Conservation (phyloP, 2,888 invertebrate genomes). For the Belgica antarctica region DNA sequence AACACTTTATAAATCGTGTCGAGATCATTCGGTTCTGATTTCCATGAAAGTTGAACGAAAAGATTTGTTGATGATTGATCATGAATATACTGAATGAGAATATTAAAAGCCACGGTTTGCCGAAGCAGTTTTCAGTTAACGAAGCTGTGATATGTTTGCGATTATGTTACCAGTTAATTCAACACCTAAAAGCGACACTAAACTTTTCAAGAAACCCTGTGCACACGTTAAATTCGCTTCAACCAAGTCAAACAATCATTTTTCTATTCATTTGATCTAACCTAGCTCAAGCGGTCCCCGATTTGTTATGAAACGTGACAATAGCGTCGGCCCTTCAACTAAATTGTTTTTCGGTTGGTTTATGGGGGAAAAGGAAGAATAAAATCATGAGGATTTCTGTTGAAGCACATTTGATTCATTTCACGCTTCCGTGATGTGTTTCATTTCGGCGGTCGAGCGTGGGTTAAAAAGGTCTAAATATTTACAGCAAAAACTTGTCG, state of each 20-base stretch:
- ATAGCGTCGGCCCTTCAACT: conserved; percentile 45
- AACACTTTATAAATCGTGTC: conserved; percentile 93
- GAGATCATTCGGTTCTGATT: conserved; percentile 59
- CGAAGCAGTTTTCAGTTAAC: background rate
- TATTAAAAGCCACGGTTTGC: background rate
- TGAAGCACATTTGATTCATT: conserved; percentile 5
- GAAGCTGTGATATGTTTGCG: background rate
- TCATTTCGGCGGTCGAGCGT: background rate
- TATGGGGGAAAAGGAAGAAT: conserved; percentile 1
- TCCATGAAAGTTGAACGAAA: conserved; percentile 10
- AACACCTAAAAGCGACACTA: conserved; percentile 4
- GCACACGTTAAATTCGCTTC: background rate
- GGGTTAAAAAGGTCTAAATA: conserved; percentile 7
- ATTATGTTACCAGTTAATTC: background rate
- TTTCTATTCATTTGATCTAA: conserved; percentile 35
- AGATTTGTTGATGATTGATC: background rate
- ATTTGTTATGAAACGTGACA: conserved; percentile 45
- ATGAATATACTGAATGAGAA: background rate
- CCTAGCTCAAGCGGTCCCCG: conserved; percentile 46
- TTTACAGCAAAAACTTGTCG: conserved; percentile 20
- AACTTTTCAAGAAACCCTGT: conserved; percentile 14
- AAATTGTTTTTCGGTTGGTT: conserved; percentile 22
- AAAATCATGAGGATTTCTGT: background rate
- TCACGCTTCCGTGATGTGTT: background rate
- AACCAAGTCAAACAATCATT: conserved; percentile 8